A percentile compares a stretch with the other conserved stretches of the same genome.
Evolutionary conservation across 2,888 invertebrate genomes (phyloP).

Genomic region (Desoria tigrina): DNA sequence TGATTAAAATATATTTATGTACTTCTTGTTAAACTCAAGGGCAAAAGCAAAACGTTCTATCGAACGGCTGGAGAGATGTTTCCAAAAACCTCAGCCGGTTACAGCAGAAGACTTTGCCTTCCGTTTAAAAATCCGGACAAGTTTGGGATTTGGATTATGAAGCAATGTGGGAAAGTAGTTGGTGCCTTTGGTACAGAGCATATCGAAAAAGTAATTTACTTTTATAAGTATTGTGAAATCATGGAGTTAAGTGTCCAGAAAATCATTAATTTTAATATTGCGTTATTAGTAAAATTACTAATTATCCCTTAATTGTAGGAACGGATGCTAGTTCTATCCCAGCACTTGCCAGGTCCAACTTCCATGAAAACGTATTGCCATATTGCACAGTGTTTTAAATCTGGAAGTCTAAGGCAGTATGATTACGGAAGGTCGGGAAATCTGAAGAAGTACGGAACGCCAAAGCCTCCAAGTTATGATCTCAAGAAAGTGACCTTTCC

Average conservation of each 20-base stretch:
- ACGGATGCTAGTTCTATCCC: background rate
- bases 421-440: conserved; percentile 69
- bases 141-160: background rate
- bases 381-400: background rate
- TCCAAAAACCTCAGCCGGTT: background rate
- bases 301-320: background rate
- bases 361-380: conserved; percentile 8
- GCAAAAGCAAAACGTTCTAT: too few species aligned
- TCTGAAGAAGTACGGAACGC: conserved; percentile 62
- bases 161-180: background rate
- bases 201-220: background rate
- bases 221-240: background rate
- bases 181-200: background rate
- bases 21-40: too few species aligned
- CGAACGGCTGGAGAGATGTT: background rate
- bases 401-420: conserved; percentile 61
- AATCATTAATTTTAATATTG: background rate
- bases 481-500: conserved; percentile 62
- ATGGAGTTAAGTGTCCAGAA: background rate
- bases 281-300: background rate
- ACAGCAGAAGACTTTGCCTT: background rate
- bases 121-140: background rate
- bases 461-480: conserved; percentile 66
- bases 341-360: conserved; percentile 5
- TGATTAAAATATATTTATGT: too few species aligned